A percentile compares a stretch with the other conserved stretches of the same genome.
These are phyloP conservation scores for Pygoscelis adeliae DNA, from an alignment of 2,113 vertebrate species.

Conservation along the genomic window DNA sequence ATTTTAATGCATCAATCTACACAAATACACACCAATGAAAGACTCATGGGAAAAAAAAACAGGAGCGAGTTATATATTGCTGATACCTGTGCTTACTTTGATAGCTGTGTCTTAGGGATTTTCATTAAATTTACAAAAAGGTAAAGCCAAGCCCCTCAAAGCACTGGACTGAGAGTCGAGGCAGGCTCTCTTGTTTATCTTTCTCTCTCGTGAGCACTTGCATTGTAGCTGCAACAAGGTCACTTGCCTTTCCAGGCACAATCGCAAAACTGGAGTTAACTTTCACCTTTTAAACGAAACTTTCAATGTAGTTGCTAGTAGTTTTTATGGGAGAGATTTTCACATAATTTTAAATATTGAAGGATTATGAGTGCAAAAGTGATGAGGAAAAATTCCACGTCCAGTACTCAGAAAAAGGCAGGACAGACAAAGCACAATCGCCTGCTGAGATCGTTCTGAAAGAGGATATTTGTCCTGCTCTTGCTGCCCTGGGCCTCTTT, in stretches of 20 bases:
- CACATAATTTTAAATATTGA: background rate
- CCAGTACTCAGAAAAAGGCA: background rate
- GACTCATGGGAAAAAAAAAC: background rate
- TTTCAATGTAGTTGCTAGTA: rapidly evolving
- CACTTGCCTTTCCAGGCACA: background rate
- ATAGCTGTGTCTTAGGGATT: background rate
- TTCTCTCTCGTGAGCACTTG: background rate
- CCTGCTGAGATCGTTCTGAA: background rate
- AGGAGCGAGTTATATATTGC: background rate
- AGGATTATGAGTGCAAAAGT: background rate
- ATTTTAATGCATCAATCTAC: background rate
- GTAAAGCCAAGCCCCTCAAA: background rate
- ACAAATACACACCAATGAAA: background rate
- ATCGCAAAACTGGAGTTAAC: background rate
- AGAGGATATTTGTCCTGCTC: background rate
- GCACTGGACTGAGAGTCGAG: background rate
- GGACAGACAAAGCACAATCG: background rate
- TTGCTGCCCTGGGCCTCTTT: constrained; percentile 19
- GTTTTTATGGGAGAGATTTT: background rate
- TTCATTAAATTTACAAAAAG: background rate
- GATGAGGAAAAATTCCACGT: background rate
- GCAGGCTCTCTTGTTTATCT: background rate
- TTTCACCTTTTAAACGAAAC: background rate
- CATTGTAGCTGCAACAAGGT: background rate
- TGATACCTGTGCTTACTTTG: background rate